These are phyloP conservation scores for Hydraecia micacea DNA, from an alignment of 2,888 invertebrate genomes.

Conservation along the genomic window DNA sequence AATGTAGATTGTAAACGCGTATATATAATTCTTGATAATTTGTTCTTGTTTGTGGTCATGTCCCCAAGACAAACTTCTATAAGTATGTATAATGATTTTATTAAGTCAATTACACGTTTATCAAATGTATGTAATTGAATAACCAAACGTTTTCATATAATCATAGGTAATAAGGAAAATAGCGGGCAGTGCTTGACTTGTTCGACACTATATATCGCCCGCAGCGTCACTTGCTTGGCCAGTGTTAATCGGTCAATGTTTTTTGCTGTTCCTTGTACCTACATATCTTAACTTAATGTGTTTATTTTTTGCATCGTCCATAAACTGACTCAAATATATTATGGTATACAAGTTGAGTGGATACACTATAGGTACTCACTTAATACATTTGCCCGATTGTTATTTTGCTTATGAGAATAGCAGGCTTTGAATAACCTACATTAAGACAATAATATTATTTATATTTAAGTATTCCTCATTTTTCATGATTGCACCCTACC, in stretches of 20 bases:
- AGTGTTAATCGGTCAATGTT: conserved; percentile 32
- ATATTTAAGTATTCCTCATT: too few relatives aligned
- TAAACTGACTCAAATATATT: conserved; percentile 16
- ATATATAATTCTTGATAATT: conserved; percentile 26
- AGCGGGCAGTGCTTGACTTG: conserved; percentile 30
- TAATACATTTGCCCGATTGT: background rate
- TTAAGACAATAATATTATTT: background rate
- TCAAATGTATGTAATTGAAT: conserved; percentile 62
- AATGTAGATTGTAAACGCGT: conserved; percentile 4
- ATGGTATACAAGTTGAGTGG: background rate
- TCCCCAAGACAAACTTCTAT: conserved; percentile 53
- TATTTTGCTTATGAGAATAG: background rate
- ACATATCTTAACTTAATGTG: conserved; percentile 1
- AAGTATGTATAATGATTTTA: conserved; percentile 54
- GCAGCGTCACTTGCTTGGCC: conserved; percentile 30
- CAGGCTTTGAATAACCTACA: background rate
- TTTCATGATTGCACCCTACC: background rate
- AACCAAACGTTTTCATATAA: conserved; percentile 59
- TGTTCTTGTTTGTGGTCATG: conserved; percentile 30
- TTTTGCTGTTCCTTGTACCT: conserved; percentile 20
- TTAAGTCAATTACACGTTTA: conserved; percentile 59
- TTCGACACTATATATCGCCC: conserved; percentile 35
- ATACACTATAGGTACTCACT: conserved; percentile 1
- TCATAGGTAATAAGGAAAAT: conserved; percentile 59
- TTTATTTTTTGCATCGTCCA: conserved; percentile 14